Evolutionary conservation across 2,797 vertebrate genomes (phyloP), one percentile per base, ranked within the genome.

Genomic region (Champsocephalus gunnari): DNA sequence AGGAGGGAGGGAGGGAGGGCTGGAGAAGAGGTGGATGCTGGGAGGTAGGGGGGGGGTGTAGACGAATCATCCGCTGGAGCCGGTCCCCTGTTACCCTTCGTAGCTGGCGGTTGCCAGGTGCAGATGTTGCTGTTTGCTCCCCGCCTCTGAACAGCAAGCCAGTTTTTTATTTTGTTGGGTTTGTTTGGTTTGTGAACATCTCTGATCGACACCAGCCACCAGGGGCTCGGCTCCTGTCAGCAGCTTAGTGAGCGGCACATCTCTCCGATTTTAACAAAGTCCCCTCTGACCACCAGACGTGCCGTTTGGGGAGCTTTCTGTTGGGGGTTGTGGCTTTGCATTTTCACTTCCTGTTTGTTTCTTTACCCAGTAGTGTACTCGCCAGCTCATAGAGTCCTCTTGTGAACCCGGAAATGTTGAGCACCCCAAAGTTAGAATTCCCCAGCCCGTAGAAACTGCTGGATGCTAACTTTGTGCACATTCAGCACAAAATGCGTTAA

Each of bases 251-350:
- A 90, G 86, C 81, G 79, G 89, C 88, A 82, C 78, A 87, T 89
- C 84, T 81, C 81, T 82, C 66, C 41, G 64, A 87, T 92, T 93
- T 90, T 92, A 91, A 92, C 86, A 85, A 92, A 44, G 71, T 90
- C 87, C 89, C 89, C 66, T 54, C 86, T 85, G 91, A 89, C 89
- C 76, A 76, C 59, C 85, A 83, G 61, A 79, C 79, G 38, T 75
- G 83, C 86, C 84, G 84, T 75, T 90, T 32, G 13, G 80, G 82
- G 80, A 80, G 44, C 19, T 61, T 77, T 83, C 73, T 66, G 60
- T 87, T 68, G 66, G 61, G 64, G 77, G 50, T 84, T 86, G 62
- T 81, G 81, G 71, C 89, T 90, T 83, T 81, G 79, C 78, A 84
- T 90, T 84, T 90, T 83, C 68, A 68, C 57, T 62, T 47, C 68